These are phyloP conservation scores for Minunthozetes semirufus DNA, from an alignment of 2,888 invertebrate species.

Conservation along the genomic window DNA sequence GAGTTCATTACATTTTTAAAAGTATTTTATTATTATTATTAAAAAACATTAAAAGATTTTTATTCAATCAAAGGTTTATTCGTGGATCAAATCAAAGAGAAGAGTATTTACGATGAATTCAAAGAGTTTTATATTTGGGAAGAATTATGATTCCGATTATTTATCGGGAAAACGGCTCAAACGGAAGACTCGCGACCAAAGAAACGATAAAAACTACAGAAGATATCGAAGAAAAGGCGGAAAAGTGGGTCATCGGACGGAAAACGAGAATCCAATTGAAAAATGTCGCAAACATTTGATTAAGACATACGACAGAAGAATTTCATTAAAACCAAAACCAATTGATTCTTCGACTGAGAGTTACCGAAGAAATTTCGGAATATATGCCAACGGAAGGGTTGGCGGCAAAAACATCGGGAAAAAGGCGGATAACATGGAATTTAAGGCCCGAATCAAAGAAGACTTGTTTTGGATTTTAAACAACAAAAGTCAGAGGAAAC, in stretches of 20 bases:
- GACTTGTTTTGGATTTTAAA: slow-evolving; percentile 22
- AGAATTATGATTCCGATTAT: slow-evolving; percentile 20
- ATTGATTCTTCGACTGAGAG: background rate
- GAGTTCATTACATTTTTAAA: too few relatives aligned
- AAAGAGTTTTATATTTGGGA: slow-evolving; percentile 2
- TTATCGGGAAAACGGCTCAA: slow-evolving; percentile 7
- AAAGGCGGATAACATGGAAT: background rate
- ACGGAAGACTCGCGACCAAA: background rate
- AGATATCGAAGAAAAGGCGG: background rate
- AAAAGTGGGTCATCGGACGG: background rate
- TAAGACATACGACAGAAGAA: background rate
- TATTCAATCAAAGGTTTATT: background rate
- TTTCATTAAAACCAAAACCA: background rate
- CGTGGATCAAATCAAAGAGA: background rate
- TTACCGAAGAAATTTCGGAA: background rate
- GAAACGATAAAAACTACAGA: background rate
- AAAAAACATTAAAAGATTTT: too few relatives aligned
- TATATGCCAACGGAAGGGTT: background rate
- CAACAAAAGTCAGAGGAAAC: background rate
- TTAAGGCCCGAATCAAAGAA: slow-evolving; percentile 12
- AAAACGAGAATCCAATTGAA: background rate
- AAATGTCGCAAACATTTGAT: background rate
- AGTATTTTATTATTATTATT: too few relatives aligned
- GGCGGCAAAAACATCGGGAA: too few relatives aligned
- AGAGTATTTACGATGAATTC: background rate